A percentile compares a stretch with the other conserved stretches of the same genome.
Evolutionary conservation across 2,797 vertebrate genomes (phyloP).

Genomic region (Brachyrhaphis roseni): DNA sequence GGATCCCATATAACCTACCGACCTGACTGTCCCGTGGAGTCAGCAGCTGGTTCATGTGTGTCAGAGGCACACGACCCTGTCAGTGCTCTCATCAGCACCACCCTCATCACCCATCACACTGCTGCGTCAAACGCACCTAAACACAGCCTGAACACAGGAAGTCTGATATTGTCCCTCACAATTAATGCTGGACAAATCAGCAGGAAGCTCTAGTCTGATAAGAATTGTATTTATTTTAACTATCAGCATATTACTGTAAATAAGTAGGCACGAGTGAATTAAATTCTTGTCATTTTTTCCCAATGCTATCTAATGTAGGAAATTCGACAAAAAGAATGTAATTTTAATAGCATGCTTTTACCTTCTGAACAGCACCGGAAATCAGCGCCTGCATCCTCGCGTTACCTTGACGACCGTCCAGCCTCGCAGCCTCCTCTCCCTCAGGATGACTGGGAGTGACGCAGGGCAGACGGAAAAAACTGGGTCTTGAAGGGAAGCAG

Average conservation of each 20-base stretch:
- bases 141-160: conserved; percentile 44
- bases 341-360: neutral
- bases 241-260: too few species aligned
- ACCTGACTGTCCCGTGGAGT: conserved; percentile 14
- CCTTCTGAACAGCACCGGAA: conserved; percentile 48
- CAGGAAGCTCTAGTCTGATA: neutral
- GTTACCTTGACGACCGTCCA: conserved; percentile 33
- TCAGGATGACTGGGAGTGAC: conserved; percentile 74
- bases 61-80: conserved; percentile 55
- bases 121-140: conserved; percentile 41
- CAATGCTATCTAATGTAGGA: neutral
- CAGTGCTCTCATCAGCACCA: conserved; percentile 72
- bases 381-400: fast-evolving
- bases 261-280: neutral
- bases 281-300: neutral
- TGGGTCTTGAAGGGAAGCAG: conserved; percentile 53
- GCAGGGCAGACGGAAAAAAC: conserved; percentile 70
- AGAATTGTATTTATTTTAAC: neutral
- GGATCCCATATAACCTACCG: conserved; percentile 27
- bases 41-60: conserved; percentile 45
- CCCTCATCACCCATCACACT: conserved; percentile 36
- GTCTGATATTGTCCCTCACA: neutral
- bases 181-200: neutral
- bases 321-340: neutral
- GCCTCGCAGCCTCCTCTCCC: conserved; percentile 46